Conservation (phyloP, 2,113 vertebrate species). For the Probosciger aterrimus region DNA sequence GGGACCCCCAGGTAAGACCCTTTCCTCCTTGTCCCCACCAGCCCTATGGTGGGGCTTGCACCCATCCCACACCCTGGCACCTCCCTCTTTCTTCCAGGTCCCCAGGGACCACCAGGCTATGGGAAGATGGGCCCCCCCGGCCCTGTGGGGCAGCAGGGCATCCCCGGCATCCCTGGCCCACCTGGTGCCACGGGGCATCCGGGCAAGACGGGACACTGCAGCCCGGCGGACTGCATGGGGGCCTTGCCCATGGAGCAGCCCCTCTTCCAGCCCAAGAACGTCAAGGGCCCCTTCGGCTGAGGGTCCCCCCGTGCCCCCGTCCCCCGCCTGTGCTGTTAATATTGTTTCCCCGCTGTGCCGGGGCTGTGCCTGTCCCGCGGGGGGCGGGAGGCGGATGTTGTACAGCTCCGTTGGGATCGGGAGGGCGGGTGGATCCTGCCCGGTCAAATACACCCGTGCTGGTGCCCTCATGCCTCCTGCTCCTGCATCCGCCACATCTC, state of each 20-base stretch:
- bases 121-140: constrained; percentile 91
- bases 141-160: constrained; percentile 90
- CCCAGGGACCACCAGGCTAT: constrained; percentile 89
- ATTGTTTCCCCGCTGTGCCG: constrained; percentile 27
- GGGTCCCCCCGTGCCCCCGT: not conserved
- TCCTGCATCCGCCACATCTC: not conserved
- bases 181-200: constrained; percentile 80
- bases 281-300: constrained; percentile 88
- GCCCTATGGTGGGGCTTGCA: fast-evolving
- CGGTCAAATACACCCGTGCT: not conserved
- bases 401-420: not conserved
- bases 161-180: constrained; percentile 88
- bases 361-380: not conserved
- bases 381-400: not conserved
- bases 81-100: constrained; percentile 67
- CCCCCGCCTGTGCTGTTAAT: not conserved
- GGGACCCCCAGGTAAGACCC: constrained; percentile 84
- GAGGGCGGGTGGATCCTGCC: constrained; percentile 45
- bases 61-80: fast-evolving
- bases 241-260: constrained; percentile 83
- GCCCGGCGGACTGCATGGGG: constrained; percentile 87
- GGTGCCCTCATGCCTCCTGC: not conserved
- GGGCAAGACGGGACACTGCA: constrained; percentile 89
- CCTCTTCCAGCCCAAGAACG: constrained; percentile 84
- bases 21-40: fast-evolving